Percentiles rank a stretch among this genome's conserved stretches.
Evolutionary conservation across 2,888 invertebrate species (phyloP).

Genomic region (Drosophila picticornis): DNA sequence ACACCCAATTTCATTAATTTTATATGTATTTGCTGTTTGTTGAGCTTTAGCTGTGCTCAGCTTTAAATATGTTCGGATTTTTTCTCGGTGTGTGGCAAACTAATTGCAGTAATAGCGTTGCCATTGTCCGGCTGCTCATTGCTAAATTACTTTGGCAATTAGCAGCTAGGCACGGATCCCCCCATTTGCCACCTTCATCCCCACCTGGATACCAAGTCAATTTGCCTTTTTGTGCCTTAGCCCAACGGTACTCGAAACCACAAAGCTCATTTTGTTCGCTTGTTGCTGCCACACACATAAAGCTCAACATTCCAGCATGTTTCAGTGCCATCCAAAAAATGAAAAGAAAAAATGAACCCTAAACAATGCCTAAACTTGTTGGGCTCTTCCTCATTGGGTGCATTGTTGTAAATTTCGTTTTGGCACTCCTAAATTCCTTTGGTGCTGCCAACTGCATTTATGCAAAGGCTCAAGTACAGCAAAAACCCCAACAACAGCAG

Average conservation of each 20-base stretch:
- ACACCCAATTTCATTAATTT: conserved; percentile 58
- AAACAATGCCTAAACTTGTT: conserved; percentile 43
- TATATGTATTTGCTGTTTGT: conserved; percentile 46
- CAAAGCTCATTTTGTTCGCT: conserved; percentile 60
- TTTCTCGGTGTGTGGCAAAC: conserved; percentile 23
- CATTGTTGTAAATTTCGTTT: conserved; percentile 73
- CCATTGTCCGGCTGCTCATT: conserved; percentile 38
- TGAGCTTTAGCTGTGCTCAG: conserved; percentile 15
- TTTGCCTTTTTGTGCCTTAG: conserved; percentile 55
- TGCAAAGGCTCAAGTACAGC: conserved; percentile 59
- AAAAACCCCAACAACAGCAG: conserved; percentile 9
- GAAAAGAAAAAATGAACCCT: conserved; percentile 1
- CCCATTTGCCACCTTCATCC: background rate
- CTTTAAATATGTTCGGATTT: conserved; percentile 13
- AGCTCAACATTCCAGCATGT: conserved; percentile 21
- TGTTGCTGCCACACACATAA: conserved; percentile 39
- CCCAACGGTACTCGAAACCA: conserved; percentile 33
- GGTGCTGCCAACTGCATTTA: conserved; percentile 74
- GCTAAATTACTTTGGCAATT: conserved; percentile 76
- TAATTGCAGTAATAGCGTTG: conserved; percentile 57
- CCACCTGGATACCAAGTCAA: conserved; percentile 62
- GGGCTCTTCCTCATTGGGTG: conserved; percentile 26
- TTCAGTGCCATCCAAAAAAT: background rate
- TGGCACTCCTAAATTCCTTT: conserved; percentile 77
- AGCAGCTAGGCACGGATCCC: conserved; percentile 45